phyloP scores from a whole-genome alignment of 2,888 invertebrate species.

The Himalopsyche japonica region DNA sequence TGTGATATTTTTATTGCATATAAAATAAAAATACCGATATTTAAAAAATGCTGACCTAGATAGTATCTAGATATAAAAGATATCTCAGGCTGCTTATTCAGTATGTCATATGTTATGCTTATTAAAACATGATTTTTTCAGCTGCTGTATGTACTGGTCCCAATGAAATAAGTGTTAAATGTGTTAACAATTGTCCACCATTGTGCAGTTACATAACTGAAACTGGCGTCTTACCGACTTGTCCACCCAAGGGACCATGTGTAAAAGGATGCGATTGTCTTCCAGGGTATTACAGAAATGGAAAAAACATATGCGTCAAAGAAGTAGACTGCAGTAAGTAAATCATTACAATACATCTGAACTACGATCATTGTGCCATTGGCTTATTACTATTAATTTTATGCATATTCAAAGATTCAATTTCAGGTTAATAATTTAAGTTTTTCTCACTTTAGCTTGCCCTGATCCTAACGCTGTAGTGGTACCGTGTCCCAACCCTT shows the following conservation, averaged over 20 bases:
- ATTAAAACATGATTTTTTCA: neutral
- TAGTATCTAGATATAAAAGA: too few relatives aligned
- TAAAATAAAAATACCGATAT: too few relatives aligned
- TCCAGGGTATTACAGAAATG: slow-evolving; percentile 11
- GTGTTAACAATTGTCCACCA: slow-evolving; percentile 10
- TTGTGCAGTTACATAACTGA: neutral
- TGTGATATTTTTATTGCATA: neutral
- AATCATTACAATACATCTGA: too few relatives aligned
- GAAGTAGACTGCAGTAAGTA: slow-evolving; percentile 6
- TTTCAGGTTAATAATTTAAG: too few relatives aligned
- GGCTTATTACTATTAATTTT: too few relatives aligned
- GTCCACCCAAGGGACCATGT: neutral
- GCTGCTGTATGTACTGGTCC: neutral
- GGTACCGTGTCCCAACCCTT: slow-evolving; percentile 24
- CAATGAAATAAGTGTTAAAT: slow-evolving; percentile 10
- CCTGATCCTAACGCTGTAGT: slow-evolving; percentile 23
- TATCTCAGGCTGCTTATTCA: too few relatives aligned
- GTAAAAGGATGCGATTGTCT: slow-evolving; percentile 17
- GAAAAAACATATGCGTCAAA: slow-evolving; percentile 10
- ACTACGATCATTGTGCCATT: too few relatives aligned
- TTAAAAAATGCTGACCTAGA: too few relatives aligned
- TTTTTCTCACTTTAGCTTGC: neutral
- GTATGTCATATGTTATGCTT: too few relatives aligned
- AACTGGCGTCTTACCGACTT: neutral
- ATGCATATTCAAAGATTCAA: too few relatives aligned